These are phyloP conservation scores for Sabatieria punctata DNA, from an alignment of 2,888 invertebrate genomes.

Conservation along the genomic window DNA sequence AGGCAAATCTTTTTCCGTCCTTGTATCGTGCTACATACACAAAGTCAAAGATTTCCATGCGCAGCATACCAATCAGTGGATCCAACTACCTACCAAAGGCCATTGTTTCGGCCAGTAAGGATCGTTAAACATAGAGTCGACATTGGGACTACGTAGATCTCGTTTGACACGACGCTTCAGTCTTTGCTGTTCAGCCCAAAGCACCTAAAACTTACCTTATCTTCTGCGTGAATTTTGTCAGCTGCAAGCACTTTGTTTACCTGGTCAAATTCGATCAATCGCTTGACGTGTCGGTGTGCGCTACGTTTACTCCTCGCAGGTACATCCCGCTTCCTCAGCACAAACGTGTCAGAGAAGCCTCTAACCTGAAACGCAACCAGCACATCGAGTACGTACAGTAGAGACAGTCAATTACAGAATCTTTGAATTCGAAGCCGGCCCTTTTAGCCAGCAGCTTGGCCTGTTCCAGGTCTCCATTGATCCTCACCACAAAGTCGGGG, in stretches of 20 bases:
- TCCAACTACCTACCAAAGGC: conserved; percentile 82
- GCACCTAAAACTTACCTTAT: background rate
- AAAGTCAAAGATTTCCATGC: no score
- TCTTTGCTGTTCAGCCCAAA: conserved; percentile 63
- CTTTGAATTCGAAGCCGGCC: no score
- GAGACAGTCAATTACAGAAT: no score
- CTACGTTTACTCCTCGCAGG: background rate
- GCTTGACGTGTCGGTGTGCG: background rate
- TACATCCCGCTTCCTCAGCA: background rate
- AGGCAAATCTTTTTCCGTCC: conserved; percentile 4
- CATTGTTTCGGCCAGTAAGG: conserved; percentile 88
- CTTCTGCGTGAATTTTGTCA: background rate
- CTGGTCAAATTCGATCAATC: background rate
- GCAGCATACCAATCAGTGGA: no score
- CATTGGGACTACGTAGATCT: conserved; percentile 45
- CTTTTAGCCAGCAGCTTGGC: background rate
- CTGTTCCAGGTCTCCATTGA: background rate
- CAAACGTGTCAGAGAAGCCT: background rate
- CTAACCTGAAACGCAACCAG: background rate
- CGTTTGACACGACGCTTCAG: conserved; percentile 62
- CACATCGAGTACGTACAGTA: background rate
- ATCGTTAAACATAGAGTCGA: conserved; percentile 46
- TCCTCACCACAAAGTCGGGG: no score
- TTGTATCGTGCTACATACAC: conserved; percentile 8
- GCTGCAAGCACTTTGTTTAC: background rate